A percentile compares a stretch with the other conserved stretches of the same genome.
These are phyloP conservation scores for Macquaria ambigua DNA, from an alignment of 2,113 vertebrate species.

Conservation along the genomic window DNA sequence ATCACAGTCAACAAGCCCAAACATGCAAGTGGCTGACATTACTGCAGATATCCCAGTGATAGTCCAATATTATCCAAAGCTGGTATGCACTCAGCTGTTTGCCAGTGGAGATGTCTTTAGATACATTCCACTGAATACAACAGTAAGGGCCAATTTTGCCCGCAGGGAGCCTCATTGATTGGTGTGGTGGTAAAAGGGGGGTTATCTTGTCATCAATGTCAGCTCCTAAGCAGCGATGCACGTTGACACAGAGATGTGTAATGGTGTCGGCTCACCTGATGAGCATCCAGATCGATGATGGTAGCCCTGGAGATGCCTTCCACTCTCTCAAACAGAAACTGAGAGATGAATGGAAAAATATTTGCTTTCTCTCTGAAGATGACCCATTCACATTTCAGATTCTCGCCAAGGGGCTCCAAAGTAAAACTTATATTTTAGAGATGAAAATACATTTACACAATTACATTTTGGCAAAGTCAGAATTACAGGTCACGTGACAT, in stretches of 20 bases:
- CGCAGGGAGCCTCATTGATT: constrained; percentile 46
- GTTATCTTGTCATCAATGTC: constrained; percentile 42
- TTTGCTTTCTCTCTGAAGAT: constrained; percentile 6
- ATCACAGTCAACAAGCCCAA: neutral
- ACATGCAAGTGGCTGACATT: neutral
- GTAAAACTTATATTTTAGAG: neutral
- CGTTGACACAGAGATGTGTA: constrained; percentile 45
- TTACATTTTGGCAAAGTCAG: too few relatives aligned
- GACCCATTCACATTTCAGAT: constrained; percentile 5
- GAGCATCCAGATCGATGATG: constrained; percentile 97
- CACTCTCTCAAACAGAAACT: constrained; percentile 97
- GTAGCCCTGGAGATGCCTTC: constrained; percentile 92
- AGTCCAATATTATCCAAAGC: constrained; percentile 10
- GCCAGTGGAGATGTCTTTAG: constrained; percentile 25
- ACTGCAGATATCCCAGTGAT: neutral
- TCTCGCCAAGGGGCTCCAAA: neutral
- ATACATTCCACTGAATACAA: constrained; percentile 37
- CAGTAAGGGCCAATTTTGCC: constrained; percentile 39
- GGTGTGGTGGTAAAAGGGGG: constrained; percentile 14
- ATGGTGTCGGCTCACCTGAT: constrained; percentile 90
- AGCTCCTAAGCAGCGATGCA: neutral
- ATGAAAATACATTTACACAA: neutral
- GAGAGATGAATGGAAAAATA: constrained; percentile 29
- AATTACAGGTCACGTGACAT: too few relatives aligned
- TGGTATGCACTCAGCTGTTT: constrained; percentile 1